A percentile compares a stretch with the other conserved stretches of the same genome.
phyloP scores from a whole-genome alignment of 92 coral and sea anemone species.

The Porites evermanni region DNA sequence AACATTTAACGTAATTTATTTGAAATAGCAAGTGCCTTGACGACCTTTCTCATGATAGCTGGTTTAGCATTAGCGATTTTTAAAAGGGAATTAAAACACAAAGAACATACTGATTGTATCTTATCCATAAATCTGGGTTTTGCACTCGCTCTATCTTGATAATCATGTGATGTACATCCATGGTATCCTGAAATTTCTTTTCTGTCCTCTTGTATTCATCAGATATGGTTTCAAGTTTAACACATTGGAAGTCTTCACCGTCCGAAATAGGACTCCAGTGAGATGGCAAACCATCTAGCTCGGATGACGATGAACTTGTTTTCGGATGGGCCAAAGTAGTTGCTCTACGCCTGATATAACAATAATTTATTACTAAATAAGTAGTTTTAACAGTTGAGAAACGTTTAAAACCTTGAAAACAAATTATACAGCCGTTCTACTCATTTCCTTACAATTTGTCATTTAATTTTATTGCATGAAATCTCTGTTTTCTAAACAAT shows the following conservation, averaged over 20 bases:
- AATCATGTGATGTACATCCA: slow-evolving; percentile 55
- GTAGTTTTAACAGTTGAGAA: neutral
- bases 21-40: too few species aligned
- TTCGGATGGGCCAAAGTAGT: neutral
- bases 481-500: too few species aligned
- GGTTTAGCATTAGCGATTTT: too few species aligned
- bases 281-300: slow-evolving; percentile 51
- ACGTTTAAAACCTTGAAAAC: too few species aligned
- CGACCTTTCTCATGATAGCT: too few species aligned
- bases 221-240: slow-evolving; percentile 54
- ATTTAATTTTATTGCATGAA: too few species aligned
- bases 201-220: slow-evolving; percentile 83
- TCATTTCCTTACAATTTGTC: too few species aligned
- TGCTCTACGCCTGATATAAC: slow-evolving; percentile 38
- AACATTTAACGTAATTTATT: too few species aligned
- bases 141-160: slow-evolving; percentile 21
- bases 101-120: slow-evolving; percentile 68
- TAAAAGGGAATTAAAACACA: too few species aligned
- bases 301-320: slow-evolving; percentile 29
- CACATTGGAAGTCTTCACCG: slow-evolving; percentile 63
- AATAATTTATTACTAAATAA: too few species aligned
- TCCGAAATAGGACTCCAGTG: slow-evolving; percentile 78
- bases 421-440: too few species aligned
- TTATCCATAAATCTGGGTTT: slow-evolving; percentile 78
- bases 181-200: slow-evolving; percentile 59